Evolutionary conservation across 2,113 vertebrate species (phyloP).

Genomic region (Lagopus leucura): DNA sequence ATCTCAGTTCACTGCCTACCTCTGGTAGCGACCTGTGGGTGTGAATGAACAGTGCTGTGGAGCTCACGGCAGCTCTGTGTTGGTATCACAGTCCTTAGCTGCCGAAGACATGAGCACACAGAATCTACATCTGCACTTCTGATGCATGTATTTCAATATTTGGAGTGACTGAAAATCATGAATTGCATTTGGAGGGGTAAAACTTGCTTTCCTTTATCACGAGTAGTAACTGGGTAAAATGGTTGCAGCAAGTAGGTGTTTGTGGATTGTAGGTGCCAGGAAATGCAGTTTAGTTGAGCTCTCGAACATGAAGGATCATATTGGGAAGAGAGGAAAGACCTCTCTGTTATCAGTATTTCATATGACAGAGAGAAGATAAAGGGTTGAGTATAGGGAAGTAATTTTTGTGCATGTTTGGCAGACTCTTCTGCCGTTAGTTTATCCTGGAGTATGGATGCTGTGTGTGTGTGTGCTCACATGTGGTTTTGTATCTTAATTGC

Average conservation of each 20-base stretch:
- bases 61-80: not conserved
- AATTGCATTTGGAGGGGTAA: not conserved
- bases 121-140: not conserved
- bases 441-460: not conserved
- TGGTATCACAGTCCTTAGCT: not conserved
- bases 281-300: not conserved
- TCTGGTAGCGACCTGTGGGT: not conserved
- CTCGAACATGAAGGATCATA: not conserved
- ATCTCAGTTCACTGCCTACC: not conserved
- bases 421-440: not conserved
- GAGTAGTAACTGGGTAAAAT: not conserved
- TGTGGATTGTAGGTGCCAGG: not conserved
- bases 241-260: not conserved
- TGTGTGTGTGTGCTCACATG: not conserved
- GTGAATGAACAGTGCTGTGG: not conserved
- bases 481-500: conserved; percentile 34
- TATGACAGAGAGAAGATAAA: not conserved
- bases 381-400: not conserved
- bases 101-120: not conserved
- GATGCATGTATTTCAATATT: not conserved
- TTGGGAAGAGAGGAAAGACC: not conserved
- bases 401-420: not conserved
- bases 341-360: accelerated
- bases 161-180: not conserved
- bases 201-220: not conserved